These are phyloP conservation scores for Tangara arthus DNA, from an alignment of 2,797 vertebrate species.

Conservation along the genomic window DNA sequence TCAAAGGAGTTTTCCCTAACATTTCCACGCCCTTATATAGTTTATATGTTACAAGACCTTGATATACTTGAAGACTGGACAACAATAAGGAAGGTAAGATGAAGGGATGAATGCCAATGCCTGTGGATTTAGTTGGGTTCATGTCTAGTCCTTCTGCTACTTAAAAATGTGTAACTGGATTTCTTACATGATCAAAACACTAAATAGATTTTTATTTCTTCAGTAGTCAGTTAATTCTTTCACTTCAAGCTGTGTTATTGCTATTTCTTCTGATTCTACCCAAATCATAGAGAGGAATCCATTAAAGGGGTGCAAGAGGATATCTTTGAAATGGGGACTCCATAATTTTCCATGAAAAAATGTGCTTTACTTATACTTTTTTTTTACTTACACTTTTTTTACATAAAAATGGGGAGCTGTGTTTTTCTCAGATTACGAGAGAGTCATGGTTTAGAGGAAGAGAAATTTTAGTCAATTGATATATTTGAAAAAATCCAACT, in stretches of 20 bases:
- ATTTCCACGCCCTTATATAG: conserved; percentile 92
- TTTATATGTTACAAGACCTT: conserved; percentile 98
- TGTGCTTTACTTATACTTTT: no score
- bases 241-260: neutral
- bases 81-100: conserved; percentile 91
- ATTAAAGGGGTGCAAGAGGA: neutral
- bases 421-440: neutral
- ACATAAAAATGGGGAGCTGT: neutral
- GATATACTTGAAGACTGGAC: conserved; percentile 99
- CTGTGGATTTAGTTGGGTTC: neutral
- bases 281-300: neutral
- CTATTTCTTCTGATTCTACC: neutral
- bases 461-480: neutral
- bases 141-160: neutral
- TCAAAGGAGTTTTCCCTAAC: conserved; percentile 75
- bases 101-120: neutral
- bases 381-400: neutral
- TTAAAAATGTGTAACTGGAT: neutral
- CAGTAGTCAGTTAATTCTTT: neutral
- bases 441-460: neutral
- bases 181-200: neutral
- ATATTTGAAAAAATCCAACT: neutral
- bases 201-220: neutral
- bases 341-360: neutral
- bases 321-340: neutral